These are phyloP conservation scores for Porites rus DNA, from an alignment of 92 coral and sea anemone genomes.

Conservation along the genomic window DNA sequence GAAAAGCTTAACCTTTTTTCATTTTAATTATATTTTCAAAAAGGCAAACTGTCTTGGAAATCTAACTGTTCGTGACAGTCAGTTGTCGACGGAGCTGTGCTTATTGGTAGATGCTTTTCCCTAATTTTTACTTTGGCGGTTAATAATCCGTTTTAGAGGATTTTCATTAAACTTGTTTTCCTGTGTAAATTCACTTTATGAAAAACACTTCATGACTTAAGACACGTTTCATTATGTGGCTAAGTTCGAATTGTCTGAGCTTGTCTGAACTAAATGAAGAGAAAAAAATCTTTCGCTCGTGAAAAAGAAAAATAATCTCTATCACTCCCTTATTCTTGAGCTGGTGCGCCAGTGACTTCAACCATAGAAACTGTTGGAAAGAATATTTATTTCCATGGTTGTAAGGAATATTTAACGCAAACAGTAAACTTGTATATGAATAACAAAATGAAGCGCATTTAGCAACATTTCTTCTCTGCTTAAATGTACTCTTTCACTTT, in stretches of 20 bases:
- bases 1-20: slow-evolving; percentile 9
- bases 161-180: slow-evolving; percentile 44
- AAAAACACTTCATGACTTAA: slow-evolving; percentile 17
- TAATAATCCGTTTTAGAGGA: slow-evolving; percentile 35
- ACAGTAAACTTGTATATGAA: neutral
- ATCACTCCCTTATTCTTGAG: neutral
- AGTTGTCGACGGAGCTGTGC: slow-evolving; percentile 10
- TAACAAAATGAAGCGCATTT: neutral
- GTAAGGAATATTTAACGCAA: too few species aligned
- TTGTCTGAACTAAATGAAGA: neutral
- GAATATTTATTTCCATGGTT: too few species aligned
- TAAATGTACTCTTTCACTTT: neutral
- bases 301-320: neutral
- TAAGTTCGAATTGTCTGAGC: neutral
- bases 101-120: slow-evolving; percentile 39
- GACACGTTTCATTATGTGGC: slow-evolving; percentile 2
- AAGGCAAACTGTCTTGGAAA: slow-evolving; percentile 36
- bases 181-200: slow-evolving; percentile 36
- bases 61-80: slow-evolving; percentile 26
- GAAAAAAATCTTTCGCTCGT: neutral
- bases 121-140: slow-evolving; percentile 30
- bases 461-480: neutral
- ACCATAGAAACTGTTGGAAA: too few species aligned
- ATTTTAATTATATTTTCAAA: slow-evolving; percentile 40
- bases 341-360: too few species aligned